Percentiles rank a stretch among this genome's conserved stretches.
These are phyloP conservation scores for Junonia oenone DNA, from an alignment of 2,888 invertebrate genomes.

Conservation along the genomic window DNA sequence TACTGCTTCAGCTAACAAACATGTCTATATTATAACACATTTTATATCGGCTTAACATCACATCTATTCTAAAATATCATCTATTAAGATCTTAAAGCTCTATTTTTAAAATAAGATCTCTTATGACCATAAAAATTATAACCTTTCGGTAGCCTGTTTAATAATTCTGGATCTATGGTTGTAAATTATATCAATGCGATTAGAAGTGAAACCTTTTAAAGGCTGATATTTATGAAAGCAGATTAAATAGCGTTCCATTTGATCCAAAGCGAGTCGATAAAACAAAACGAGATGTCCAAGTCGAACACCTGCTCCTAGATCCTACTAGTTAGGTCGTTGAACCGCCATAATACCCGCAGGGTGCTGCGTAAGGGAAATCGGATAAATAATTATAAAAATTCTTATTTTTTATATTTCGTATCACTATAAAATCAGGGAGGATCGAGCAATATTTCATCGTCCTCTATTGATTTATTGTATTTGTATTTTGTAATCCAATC, in stretches of 20 bases:
- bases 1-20: not conserved
- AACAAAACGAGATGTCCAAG: constrained; percentile 24
- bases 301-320: constrained; percentile 30
- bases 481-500: not conserved
- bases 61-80: not conserved
- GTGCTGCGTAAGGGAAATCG: constrained; percentile 9
- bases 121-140: not conserved
- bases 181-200: constrained; percentile 1
- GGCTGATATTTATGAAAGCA: constrained; percentile 2
- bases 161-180: not conserved
- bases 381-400: constrained; percentile 1
- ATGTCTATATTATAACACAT: not conserved
- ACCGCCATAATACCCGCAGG: constrained; percentile 15
- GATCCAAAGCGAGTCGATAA: constrained; percentile 9
- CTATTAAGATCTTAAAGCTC: not conserved
- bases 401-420: not conserved
- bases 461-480: not conserved
- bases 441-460: not conserved
- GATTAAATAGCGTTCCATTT: constrained; percentile 8
- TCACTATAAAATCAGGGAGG: not conserved
- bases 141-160: not conserved
- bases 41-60: not conserved
- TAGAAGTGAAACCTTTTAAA: constrained; percentile 2
- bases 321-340: constrained; percentile 27
- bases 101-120: not conserved